Percentiles rank a stretch among this genome's conserved stretches.
Conservation (phyloP, 2,113 vertebrate genomes). For the Eurypyga helias region DNA sequence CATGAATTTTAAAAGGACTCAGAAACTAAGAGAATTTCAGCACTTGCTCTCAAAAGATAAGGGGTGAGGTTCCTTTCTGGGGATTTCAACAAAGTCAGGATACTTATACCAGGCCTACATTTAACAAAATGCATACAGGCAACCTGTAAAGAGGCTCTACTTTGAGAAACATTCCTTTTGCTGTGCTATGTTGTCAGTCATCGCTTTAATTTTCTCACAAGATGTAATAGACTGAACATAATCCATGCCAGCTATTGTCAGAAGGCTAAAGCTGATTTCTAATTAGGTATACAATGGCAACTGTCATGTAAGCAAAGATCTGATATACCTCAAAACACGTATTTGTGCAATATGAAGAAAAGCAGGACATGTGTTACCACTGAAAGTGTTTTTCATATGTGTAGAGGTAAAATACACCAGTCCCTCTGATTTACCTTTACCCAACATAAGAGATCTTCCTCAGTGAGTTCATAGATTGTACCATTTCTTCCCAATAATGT, state of each 20-base stretch:
- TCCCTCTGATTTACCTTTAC: not conserved
- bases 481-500: not conserved
- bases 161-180: constrained; percentile 40
- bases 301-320: not conserved
- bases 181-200: constrained; percentile 51
- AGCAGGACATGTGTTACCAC: not conserved
- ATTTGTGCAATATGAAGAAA: not conserved
- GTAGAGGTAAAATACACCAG: not conserved
- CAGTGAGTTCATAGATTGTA: not conserved
- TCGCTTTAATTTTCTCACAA: constrained; percentile 54
- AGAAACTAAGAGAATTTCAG: not conserved
- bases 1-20: not conserved
- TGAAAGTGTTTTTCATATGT: not conserved
- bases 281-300: constrained; percentile 13
- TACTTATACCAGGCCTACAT: not conserved
- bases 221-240: constrained; percentile 4
- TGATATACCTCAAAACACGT: constrained; percentile 1
- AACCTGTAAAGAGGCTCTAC: not conserved
- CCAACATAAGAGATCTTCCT: not conserved
- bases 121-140: not conserved
- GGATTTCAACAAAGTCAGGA: not conserved
- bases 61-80: not conserved
- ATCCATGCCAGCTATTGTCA: constrained; percentile 24
- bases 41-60: not conserved
- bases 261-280: constrained; percentile 27